phyloP scores from a whole-genome alignment of 2,113 vertebrate genomes.

The Puffinus mauretanicus region DNA sequence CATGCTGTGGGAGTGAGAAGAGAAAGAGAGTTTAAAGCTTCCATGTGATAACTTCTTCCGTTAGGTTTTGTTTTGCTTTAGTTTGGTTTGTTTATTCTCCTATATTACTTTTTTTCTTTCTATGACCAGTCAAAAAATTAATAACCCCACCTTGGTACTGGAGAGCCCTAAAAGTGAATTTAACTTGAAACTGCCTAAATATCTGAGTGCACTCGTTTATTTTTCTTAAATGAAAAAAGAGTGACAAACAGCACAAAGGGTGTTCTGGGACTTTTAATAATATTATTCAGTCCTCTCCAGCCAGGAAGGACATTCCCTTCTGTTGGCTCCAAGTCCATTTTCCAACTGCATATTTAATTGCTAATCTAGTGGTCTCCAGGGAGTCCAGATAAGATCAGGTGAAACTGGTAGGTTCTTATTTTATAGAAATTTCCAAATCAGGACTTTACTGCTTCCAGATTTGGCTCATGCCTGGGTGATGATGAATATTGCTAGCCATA shows the following conservation, averaged over 20 bases:
- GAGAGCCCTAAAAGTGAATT: background rate
- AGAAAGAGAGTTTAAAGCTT: background rate
- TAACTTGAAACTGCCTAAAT: background rate
- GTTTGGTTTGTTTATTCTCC: background rate
- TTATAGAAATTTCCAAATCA: background rate
- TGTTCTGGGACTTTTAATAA: background rate
- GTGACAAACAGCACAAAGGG: background rate
- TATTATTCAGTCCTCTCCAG: background rate
- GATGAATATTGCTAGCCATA: background rate
- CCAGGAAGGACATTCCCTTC: background rate
- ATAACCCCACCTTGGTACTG: background rate
- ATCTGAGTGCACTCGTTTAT: background rate
- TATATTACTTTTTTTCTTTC: background rate
- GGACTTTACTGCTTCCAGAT: background rate
- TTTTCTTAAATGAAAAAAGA: background rate
- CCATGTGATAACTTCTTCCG: background rate
- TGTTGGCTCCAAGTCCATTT: background rate
- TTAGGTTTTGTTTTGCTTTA: background rate
- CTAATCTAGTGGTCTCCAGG: background rate
- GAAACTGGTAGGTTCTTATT: background rate
- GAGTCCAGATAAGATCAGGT: conserved; percentile 16
- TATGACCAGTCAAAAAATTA: background rate
- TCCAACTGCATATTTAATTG: background rate
- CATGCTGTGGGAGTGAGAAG: background rate
- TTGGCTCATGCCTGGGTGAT: background rate